Base-by-base conservation (phyloP, 2,888 invertebrate species). In the Troides aeacus region DNA sequence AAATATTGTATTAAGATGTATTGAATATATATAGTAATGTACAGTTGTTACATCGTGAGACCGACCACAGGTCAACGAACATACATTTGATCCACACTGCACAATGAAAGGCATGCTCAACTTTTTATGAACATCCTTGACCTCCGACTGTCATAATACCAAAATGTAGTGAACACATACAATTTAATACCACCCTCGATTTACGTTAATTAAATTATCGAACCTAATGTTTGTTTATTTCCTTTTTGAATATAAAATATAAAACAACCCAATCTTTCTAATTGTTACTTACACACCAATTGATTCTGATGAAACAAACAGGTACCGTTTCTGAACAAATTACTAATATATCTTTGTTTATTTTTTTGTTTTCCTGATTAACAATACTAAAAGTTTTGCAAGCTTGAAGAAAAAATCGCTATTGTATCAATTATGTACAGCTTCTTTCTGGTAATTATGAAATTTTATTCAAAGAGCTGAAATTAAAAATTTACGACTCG, bases 181-280 rank as follows among this genome's bases (percentile, higher is more conserved):
- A 67, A 57, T 57, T 64, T 56, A 57, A 62, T 59, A 67, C 30
- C 64, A 46, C 67, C 62, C 18, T 66, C 81, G 81, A 86, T 88
- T 87, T 89, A 87, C 86, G 85, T 85, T 82, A 82, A 89, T 89
- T 89, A 89, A 89, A 87, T 85, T 87, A 87, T 89, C 87, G 83
- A 88, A 71, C 70, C 70, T 64, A 71, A 71, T 58, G 70, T 71
- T 71, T 71, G 67, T 70, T 70, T 74, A 76, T 74, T 77, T 79
- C 80, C 83, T 72, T n/a, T 53, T 53, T 68, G 77, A 74, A 78
- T 74, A 72, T 72, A 69, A 72, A 72, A 72, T 71, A 71, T 75
- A 67, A 72, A 66, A 63, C 64, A 67, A 66, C 36, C 67, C 36
- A 30, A 15, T 4, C 46, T 36, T 61, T 71, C 18, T 68, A 66